Evolutionary conservation across 1,140 invertebrate genomes (phyloP).

Genomic region (Bombus sibiricus): DNA sequence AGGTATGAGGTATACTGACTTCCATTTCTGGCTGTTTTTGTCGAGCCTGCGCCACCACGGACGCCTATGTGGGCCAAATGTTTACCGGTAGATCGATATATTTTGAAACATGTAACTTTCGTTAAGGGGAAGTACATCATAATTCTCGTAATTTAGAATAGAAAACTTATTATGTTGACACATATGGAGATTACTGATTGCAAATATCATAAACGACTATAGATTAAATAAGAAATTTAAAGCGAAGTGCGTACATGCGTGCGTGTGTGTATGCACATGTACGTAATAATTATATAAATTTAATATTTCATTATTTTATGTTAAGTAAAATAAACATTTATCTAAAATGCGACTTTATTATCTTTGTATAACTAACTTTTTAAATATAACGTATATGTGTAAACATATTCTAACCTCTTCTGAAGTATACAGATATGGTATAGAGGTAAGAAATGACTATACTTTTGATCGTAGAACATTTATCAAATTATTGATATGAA

Average conservation of each 20-base stretch:
- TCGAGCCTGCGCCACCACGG: constrained; percentile 42
- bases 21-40: constrained; percentile 20
- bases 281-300: not conserved
- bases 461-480: not conserved
- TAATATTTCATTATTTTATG: not conserved
- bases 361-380: not conserved
- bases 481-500: not conserved
- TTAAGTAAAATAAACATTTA: too few species aligned
- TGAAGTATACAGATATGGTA: not conserved
- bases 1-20: constrained; percentile 26
- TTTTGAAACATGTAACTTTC: not conserved
- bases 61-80: constrained; percentile 28
- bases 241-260: too few species aligned
- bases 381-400: not conserved
- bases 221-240: not conserved
- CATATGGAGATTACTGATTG: not conserved
- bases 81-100: constrained; percentile 41
- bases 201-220: not conserved
- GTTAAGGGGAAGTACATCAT: not conserved
- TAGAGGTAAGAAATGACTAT: not conserved
- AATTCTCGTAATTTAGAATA: not conserved
- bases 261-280: not conserved
- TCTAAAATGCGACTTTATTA: not conserved
- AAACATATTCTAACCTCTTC: constrained; percentile 3
- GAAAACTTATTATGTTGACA: not conserved